Base-by-base conservation (phyloP, 2,888 invertebrate genomes). In the Siphlonurus alternatus region DNA sequence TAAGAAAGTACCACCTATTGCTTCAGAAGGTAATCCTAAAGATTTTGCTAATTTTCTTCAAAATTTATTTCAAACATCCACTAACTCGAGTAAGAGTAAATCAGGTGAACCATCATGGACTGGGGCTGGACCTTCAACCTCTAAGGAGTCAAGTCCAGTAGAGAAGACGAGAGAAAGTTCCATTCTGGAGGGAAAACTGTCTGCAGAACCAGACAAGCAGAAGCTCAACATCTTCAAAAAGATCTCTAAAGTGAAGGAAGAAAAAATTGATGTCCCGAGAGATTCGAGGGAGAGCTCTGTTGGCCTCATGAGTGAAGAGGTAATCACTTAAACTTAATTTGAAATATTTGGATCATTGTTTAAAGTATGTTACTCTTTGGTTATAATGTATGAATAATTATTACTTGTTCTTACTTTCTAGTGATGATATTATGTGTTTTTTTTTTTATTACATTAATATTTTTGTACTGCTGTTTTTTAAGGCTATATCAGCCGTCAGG, bases 211-310 rank as follows among this genome's bases (percentile, higher is more conserved):
- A 0, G 89, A 91, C 73, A 87, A 87, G 75, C 88, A 86, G 74
- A 93, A 92, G 74, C 78, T 90, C 56, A 91, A 89, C 77, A 89
- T 92, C 73, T 88, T 92, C 72, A 92, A 90, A 74, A 89, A 90
- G 76, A 89, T 92, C 73, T 86, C 90, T 66, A 79, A 79, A 68
- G 72, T 76, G 0, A 83, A 84, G 72, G 86, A 87, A 74, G 83
- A 83, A 24, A 59, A 54, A n/a, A 64, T 56, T 23, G 60, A 63
- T 53, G 54, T 56, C 59, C 60, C 66, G 19, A 5, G 38, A 38
- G 38, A 15, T 5, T 38, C 38, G 15, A 62, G 68, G 25, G 68
- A 68, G 61, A 68, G 68, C 51, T 66, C 67, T 10, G 66, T 67
- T 20, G 65, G 68, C 5, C 61, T 67, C 23, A 61, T 67, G 19